These are phyloP conservation scores for Bubo scandiacus DNA, from an alignment of 2,113 vertebrate genomes.

Conservation along the genomic window DNA sequence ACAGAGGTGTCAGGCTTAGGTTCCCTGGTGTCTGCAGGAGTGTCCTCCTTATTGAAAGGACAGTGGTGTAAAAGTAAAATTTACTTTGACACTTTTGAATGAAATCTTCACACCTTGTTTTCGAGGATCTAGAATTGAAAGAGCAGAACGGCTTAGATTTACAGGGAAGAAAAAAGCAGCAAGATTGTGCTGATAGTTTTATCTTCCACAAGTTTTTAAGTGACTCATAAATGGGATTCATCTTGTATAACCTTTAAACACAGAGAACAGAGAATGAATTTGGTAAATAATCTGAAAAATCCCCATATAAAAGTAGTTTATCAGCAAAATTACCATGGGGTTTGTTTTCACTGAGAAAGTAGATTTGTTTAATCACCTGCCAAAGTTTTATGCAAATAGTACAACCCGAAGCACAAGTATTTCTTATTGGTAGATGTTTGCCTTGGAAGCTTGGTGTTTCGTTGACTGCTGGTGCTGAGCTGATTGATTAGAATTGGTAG, in stretches of 20 bases:
- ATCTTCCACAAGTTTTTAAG: neutral
- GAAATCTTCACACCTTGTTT: neutral
- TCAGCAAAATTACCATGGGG: slow-evolving; percentile 19
- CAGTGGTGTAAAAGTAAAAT: neutral
- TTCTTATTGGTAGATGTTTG: slow-evolving; percentile 15
- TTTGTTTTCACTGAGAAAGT: slow-evolving; percentile 47
- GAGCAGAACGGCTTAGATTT: neutral
- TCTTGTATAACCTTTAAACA: slow-evolving; percentile 14
- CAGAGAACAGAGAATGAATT: neutral
- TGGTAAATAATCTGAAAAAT: neutral
- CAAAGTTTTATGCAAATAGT: slow-evolving; percentile 56
- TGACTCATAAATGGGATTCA: slow-evolving; percentile 27
- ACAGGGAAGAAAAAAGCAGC: neutral
- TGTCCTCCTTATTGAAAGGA: neutral
- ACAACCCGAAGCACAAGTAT: slow-evolving; percentile 16
- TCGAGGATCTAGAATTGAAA: neutral
- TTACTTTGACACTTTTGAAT: neutral
- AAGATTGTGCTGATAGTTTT: neutral
- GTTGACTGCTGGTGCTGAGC: neutral
- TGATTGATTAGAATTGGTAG: slow-evolving; percentile 30
- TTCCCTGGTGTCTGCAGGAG: slow-evolving; percentile 11
- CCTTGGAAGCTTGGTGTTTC: neutral
- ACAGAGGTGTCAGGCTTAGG: neutral
- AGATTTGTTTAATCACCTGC: slow-evolving; percentile 46
- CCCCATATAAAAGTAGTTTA: neutral